Conservation (phyloP, 2,888 invertebrate species). For the Eurois occulta region DNA sequence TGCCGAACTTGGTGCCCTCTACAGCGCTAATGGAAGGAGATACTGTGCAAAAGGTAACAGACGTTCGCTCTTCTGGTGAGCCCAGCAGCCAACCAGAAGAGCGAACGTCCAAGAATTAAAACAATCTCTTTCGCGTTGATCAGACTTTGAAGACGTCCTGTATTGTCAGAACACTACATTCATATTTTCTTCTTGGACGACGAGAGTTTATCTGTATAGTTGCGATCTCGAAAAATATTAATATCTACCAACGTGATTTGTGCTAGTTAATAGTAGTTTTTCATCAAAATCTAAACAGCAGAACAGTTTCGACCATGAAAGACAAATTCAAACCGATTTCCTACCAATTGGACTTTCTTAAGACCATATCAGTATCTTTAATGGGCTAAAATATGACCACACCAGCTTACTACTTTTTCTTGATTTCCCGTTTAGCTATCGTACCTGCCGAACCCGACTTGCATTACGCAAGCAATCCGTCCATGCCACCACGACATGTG, state of each 20-base stretch:
- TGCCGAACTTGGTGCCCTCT: conserved; percentile 83
- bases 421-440: conserved; percentile 81
- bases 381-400: background rate
- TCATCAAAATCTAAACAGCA: background rate
- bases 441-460: conserved; percentile 90
- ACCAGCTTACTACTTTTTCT: background rate
- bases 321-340: background rate
- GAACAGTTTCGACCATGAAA: background rate
- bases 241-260: background rate
- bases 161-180: background rate
- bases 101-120: background rate
- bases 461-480: conserved; percentile 90
- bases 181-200: background rate
- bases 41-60: conserved; percentile 87
- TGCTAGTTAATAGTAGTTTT: background rate
- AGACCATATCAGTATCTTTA: background rate
- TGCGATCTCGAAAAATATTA: background rate
- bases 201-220: background rate
- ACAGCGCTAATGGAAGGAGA: conserved; percentile 89
- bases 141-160: background rate
- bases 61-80: no score
- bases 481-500: conserved; percentile 92
- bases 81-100: background rate
- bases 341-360: background rate
- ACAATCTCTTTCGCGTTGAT: background rate